These are phyloP conservation scores for Holothuria scabra DNA, from an alignment of 53 echinoderm and acorn worm genomes.

Conservation along the genomic window DNA sequence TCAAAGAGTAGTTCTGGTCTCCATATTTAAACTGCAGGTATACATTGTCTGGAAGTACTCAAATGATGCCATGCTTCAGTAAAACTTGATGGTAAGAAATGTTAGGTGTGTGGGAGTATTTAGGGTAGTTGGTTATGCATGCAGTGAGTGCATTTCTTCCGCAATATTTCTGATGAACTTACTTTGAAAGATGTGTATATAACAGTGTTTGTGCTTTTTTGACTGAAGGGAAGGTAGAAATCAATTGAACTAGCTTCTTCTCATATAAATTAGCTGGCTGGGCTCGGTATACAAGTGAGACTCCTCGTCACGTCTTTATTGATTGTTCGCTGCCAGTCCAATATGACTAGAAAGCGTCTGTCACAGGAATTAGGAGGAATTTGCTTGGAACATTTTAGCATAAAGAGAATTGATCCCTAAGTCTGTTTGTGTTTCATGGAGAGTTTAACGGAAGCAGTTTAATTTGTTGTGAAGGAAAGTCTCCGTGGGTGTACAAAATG, in stretches of 20 bases:
- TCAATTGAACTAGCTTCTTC: constrained; percentile 15
- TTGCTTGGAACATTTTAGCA: constrained; percentile 8
- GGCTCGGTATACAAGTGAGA: constrained; percentile 8
- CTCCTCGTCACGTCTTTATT: constrained; percentile 28
- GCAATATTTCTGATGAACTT: no score
- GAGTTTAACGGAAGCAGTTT: neutral
- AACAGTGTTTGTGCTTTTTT: no score
- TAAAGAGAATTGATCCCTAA: constrained; percentile 27
- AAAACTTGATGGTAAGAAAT: no score
- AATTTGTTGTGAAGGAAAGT: constrained; percentile 5
- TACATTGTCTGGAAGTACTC: no score
- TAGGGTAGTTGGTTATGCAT: no score
- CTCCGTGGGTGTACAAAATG: no score
- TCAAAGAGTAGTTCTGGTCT: no score
- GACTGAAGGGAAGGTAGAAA: constrained; percentile 29
- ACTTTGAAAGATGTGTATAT: no score
- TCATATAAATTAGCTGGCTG: constrained; percentile 15
- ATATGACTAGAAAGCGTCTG: constrained; percentile 9
- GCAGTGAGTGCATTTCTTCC: no score
- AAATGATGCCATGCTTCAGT: no score
- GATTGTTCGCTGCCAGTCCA: constrained; percentile 17
- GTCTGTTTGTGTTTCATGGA: constrained; percentile 17
- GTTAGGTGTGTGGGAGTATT: no score
- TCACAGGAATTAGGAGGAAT: constrained; percentile 27
- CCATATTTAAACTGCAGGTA: no score